A percentile compares a stretch with the other conserved stretches of the same genome.
These are phyloP conservation scores for Forbesichthys papilliferus DNA, from an alignment of 2,113 vertebrate genomes.

Conservation along the genomic window DNA sequence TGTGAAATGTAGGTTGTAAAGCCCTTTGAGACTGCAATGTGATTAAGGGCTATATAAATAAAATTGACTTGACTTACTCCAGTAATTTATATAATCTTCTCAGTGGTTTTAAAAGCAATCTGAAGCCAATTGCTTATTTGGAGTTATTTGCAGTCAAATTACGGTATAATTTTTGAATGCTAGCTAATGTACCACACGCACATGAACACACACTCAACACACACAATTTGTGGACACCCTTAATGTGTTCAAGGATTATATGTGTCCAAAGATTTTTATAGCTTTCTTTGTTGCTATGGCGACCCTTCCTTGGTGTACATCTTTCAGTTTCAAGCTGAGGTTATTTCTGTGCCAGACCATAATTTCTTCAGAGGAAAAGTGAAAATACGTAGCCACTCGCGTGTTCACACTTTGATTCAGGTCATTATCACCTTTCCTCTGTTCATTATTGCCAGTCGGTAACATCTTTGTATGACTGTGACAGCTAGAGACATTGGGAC, in stretches of 20 bases:
- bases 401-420: not conserved
- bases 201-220: not conserved
- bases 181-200: not conserved
- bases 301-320: constrained; percentile 45
- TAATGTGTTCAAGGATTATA: constrained; percentile 29
- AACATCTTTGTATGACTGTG: constrained; percentile 13
- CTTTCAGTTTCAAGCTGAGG: constrained; percentile 23
- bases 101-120: too few relatives aligned
- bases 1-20: too few relatives aligned
- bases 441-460: not conserved
- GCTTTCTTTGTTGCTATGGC: constrained; percentile 67
- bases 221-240: constrained; percentile 14
- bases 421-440: not conserved
- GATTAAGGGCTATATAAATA: too few relatives aligned
- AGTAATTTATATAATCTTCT: too few relatives aligned
- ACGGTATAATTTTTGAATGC: too few relatives aligned
- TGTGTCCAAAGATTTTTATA: constrained; percentile 19
- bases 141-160: too few relatives aligned
- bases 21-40: too few relatives aligned
- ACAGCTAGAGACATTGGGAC: constrained; percentile 13
- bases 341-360: constrained; percentile 31
- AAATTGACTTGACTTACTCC: too few relatives aligned
- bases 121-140: too few relatives aligned
- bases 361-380: constrained; percentile 18
- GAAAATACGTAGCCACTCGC: constrained; percentile 18